These are phyloP conservation scores for Cephalopterus ornatus DNA, from an alignment of 2,113 vertebrate species.

Conservation along the genomic window DNA sequence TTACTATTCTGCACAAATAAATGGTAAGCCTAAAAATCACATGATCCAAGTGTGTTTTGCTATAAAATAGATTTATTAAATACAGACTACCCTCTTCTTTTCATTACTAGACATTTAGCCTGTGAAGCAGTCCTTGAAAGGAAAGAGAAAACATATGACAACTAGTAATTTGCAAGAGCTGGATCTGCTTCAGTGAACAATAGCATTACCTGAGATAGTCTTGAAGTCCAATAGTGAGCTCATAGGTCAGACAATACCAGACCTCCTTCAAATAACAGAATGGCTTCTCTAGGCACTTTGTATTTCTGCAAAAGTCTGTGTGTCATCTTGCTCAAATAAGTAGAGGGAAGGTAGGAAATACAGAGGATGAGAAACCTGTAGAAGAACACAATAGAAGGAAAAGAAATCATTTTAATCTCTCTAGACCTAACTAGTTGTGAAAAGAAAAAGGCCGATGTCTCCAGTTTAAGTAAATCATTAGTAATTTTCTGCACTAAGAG, in stretches of 20 bases:
- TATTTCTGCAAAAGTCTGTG: neutral
- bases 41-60: slow-evolving; percentile 30
- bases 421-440: slow-evolving; percentile 25
- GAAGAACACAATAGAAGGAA: neutral
- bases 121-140: slow-evolving; percentile 56
- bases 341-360: neutral
- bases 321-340: slow-evolving; percentile 2
- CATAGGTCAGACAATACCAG: slow-evolving; percentile 36
- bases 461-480: slow-evolving; percentile 54
- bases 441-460: slow-evolving; percentile 20
- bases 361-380: neutral
- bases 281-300: neutral
- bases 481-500: slow-evolving; percentile 40
- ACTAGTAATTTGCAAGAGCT: slow-evolving; percentile 61
- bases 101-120: slow-evolving; percentile 63
- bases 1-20: slow-evolving; percentile 35
- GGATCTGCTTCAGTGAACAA: slow-evolving; percentile 62
- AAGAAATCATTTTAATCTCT: neutral
- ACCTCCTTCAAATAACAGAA: slow-evolving; percentile 11
- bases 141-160: slow-evolving; percentile 58
- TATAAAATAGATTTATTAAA: slow-evolving; percentile 68
- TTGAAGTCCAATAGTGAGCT: slow-evolving; percentile 33
- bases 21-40: neutral
- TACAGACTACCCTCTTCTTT: slow-evolving; percentile 55
- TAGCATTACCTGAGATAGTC: slow-evolving; percentile 50